Conservation (phyloP, 2,888 invertebrate species). For the Protophormia terraenovae region DNA sequence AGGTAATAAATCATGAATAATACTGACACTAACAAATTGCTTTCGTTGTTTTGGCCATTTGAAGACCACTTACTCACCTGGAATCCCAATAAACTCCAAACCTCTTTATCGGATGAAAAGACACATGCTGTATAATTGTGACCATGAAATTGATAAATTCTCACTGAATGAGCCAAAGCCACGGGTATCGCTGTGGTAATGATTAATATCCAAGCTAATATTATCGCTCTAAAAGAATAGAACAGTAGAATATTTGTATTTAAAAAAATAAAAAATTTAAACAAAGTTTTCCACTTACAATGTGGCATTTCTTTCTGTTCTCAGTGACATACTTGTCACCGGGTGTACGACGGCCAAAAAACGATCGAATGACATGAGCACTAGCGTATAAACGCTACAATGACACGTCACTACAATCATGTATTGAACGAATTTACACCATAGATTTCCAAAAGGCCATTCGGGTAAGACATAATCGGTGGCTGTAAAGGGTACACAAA, state of each 20-base stretch:
- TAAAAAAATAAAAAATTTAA: neutral
- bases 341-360: slow-evolving; percentile 97
- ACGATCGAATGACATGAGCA: slow-evolving; percentile 95
- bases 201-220: slow-evolving; percentile 91
- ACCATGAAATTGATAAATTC: slow-evolving; percentile 85
- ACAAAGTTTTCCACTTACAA: slow-evolving; percentile 76
- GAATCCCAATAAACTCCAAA: slow-evolving; percentile 82
- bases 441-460: slow-evolving; percentile 95
- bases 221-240: slow-evolving; percentile 85
- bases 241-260: neutral
- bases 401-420: slow-evolving; percentile 95
- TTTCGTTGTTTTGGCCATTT: slow-evolving; percentile 21
- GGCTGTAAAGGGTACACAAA: slow-evolving; percentile 97
- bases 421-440: slow-evolving; percentile 94
- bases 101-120: slow-evolving; percentile 84
- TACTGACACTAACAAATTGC: slow-evolving; percentile 13
- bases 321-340: slow-evolving; percentile 91
- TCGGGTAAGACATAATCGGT: slow-evolving; percentile 92
- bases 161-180: slow-evolving; percentile 89
- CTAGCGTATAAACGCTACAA: slow-evolving; percentile 95
- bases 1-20: neutral
- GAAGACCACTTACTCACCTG: slow-evolving; percentile 78
- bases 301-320: slow-evolving; percentile 91
- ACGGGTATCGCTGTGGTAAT: slow-evolving; percentile 90
- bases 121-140: slow-evolving; percentile 87